These are phyloP conservation scores for Mormyrus iriodes DNA, from an alignment of 2,113 vertebrate species.

Conservation along the genomic window DNA sequence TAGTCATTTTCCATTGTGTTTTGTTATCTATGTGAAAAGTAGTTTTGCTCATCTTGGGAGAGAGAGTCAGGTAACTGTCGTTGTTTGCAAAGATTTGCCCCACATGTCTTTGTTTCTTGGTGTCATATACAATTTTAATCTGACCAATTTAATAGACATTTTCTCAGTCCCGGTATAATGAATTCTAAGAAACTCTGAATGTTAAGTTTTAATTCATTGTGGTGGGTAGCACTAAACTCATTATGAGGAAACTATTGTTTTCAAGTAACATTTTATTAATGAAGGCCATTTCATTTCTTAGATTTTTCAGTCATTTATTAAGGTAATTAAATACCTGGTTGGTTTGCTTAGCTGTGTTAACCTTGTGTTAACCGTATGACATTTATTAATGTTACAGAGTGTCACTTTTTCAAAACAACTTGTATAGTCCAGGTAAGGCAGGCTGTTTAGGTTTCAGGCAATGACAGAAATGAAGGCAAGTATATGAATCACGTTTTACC, in stretches of 20 bases:
- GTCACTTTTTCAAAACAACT: not conserved
- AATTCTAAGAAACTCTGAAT: not conserved
- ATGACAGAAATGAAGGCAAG: not conserved
- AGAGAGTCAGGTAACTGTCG: not conserved
- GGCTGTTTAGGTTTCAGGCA: not conserved
- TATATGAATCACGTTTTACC: not conserved
- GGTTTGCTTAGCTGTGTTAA: not conserved
- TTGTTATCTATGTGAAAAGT: not conserved
- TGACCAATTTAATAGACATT: not conserved
- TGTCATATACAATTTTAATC: not conserved
- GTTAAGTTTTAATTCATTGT: not conserved
- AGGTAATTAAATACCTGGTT: not conserved
- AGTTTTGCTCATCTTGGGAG: not conserved
- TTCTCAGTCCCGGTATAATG: not conserved
- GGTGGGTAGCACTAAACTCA: not conserved
- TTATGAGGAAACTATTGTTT: not conserved
- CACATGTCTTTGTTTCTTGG: not conserved
- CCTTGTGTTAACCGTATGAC: not conserved
- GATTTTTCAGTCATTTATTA: not conserved
- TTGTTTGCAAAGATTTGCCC: not conserved
- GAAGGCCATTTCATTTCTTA: not conserved
- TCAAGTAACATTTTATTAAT: not conserved
- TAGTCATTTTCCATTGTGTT: not conserved
- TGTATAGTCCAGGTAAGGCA: not conserved
- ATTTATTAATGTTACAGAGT: not conserved